Percentiles rank a stretch among this genome's conserved stretches.
Evolutionary conservation across 2,888 invertebrate species (phyloP).

Genomic region (Rhabditoides inermis): DNA sequence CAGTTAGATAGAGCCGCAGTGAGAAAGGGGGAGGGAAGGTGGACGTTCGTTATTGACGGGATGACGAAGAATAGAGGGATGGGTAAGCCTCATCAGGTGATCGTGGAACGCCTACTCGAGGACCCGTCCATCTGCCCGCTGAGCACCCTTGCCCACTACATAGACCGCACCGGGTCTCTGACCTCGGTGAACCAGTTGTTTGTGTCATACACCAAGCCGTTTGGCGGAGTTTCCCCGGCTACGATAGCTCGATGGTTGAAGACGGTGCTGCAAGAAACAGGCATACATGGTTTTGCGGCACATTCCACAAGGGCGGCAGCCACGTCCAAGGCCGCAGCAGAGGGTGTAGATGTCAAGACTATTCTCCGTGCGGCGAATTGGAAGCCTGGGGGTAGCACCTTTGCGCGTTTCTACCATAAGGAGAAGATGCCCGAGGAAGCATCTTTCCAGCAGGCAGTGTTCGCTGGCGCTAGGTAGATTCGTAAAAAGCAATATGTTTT

Average conservation of each 20-base stretch:
- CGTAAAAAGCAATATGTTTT: no score
- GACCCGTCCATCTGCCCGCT: background rate
- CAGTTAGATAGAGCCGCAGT: background rate
- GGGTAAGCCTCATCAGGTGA: background rate
- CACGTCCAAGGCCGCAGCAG: background rate
- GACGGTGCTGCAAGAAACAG: background rate
- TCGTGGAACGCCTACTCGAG: background rate
- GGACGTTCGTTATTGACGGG: background rate
- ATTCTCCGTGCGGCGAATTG: conserved; percentile 1
- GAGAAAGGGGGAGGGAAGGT: background rate
- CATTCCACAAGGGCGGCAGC: background rate
- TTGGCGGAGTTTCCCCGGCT: background rate
- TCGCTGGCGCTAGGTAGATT: no score
- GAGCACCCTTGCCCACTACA: background rate
- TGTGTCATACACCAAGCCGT: background rate
- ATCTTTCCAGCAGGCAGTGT: no score
- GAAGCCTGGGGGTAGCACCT: background rate
- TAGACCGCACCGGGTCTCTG: background rate
- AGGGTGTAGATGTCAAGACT: background rate
- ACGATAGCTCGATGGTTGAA: conserved; percentile 3
- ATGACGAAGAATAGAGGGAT: no score
- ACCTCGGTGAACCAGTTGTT: background rate
- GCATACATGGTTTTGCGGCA: background rate
- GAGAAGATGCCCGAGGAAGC: no score
- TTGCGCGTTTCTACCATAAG: background rate